phyloP scores from a whole-genome alignment of 2,113 vertebrate genomes.

The Mustela nigripes region DNA sequence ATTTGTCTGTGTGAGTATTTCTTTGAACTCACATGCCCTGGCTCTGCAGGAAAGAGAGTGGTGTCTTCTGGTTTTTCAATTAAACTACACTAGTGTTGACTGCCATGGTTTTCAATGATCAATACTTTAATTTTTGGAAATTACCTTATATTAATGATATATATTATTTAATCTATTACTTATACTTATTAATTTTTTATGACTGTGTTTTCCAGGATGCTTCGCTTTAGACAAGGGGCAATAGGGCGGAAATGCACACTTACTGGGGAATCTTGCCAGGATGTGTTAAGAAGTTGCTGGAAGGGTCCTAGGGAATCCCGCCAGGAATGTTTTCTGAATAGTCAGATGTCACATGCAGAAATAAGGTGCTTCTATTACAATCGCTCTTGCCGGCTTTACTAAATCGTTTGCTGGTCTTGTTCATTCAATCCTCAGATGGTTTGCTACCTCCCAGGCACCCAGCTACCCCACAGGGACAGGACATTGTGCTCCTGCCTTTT shows the following conservation, averaged over 20 bases:
- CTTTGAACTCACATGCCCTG: neutral
- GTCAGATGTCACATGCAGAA: neutral
- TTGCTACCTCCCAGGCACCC: neutral
- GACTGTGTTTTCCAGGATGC: neutral
- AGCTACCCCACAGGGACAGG: neutral
- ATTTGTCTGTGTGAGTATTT: neutral
- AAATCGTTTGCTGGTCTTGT: neutral
- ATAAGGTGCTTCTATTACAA: neutral
- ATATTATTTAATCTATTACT: neutral
- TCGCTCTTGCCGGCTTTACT: neutral
- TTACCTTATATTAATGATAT: neutral
- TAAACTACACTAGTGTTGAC: neutral
- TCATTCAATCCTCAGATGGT: neutral
- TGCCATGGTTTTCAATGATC: neutral
- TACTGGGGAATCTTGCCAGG: neutral
- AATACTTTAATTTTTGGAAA: neutral
- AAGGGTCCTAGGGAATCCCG: neutral
- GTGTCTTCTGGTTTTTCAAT: neutral
- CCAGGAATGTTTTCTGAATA: neutral
- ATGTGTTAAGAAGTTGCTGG: neutral
- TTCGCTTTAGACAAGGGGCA: neutral
- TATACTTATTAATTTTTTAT: neutral
- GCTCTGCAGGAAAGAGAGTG: neutral
- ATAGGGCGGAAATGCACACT: neutral
- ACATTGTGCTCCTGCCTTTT: accelerated